Conservation (phyloP, 2,797 vertebrate species). For the Anguilla marmorata region DNA sequence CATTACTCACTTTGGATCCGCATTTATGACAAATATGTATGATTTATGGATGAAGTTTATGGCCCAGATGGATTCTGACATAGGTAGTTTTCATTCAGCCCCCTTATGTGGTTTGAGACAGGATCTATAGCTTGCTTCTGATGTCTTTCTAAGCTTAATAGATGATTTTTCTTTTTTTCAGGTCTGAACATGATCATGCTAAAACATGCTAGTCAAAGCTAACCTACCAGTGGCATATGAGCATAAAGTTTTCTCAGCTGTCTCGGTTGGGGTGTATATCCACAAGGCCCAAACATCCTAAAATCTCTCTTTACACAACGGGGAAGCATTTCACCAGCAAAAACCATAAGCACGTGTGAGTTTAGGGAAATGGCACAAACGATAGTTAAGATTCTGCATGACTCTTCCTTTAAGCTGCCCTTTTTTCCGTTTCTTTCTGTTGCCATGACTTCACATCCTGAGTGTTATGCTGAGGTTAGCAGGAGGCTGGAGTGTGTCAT, state of each 20-base stretch:
- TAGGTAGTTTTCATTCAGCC: background rate
- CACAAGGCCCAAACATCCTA: background rate
- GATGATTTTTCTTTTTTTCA: background rate
- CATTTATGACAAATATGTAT: constrained; percentile 56
- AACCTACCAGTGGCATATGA: background rate
- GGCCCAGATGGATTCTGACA: background rate
- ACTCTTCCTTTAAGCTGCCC: constrained; percentile 14
- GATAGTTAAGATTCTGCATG: background rate
- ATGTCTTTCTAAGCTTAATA: background rate
- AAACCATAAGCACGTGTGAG: background rate
- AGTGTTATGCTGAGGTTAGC: constrained; percentile 45
- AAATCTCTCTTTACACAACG: background rate
- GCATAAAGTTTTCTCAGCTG: background rate
- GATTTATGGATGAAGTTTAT: background rate
- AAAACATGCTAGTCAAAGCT: background rate
- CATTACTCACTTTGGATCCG: constrained; percentile 61
- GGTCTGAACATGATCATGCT: background rate
- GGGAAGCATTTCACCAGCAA: background rate
- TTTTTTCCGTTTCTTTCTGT: constrained; percentile 33
- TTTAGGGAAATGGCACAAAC: background rate
- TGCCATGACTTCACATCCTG: constrained; percentile 34
- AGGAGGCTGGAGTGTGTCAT: constrained; percentile 47
- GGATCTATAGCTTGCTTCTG: background rate
- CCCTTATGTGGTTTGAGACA: background rate
- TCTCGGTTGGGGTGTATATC: background rate